Evolutionary conservation across 2,797 vertebrate genomes (phyloP), one percentile per base, ranked within the genome.

Genomic region (Silurus aristotelis): DNA sequence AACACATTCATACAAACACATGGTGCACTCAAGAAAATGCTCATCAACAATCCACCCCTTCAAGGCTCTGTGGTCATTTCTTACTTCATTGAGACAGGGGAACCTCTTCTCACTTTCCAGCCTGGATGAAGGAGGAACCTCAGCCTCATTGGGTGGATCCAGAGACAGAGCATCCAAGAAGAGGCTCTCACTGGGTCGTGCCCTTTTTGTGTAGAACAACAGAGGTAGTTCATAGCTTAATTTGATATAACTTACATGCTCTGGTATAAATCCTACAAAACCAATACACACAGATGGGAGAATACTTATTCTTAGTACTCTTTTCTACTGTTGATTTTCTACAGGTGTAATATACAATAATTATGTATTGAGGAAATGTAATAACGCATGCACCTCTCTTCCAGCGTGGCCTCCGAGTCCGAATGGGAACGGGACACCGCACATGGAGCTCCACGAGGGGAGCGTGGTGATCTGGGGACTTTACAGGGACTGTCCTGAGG

Each of bases 91-190:
- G 89, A 96, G 92, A 87, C 95, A 95, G 0, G 94, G 94, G 90
- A 97, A 93, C 93, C 96, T 95, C 84, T 95, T 97, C 89, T 98
- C 96, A 25, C 90, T 90, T 81, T 97, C 96, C 89, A 96, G 92
- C 68, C 94, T 92, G 70, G 83, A 94, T 58, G 95, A 90, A 0
- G 89, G 94, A 0, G 93, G 94, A 72, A 96, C 95, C 58, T 97
- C 95, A 0, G 92, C 90, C 48, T 96, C 94, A 0, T 95, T 93
- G 0, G 94, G 94, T 46, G 96, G 95, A 83, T 98, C 97, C 56
- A 98, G 94, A 38, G 96, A 95, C 89, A 99, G 89, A 0, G 97
- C 96, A 1, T 99, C 97, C 92, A 99, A 91, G 84, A 98, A 98
- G 88, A 98, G 94, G 92, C 94, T 99, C 93, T 98, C 96, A 0